A percentile compares a stretch with the other conserved stretches of the same genome.
Conservation (phyloP, 1,140 invertebrate genomes). For the Ruditapes philippinarum region DNA sequence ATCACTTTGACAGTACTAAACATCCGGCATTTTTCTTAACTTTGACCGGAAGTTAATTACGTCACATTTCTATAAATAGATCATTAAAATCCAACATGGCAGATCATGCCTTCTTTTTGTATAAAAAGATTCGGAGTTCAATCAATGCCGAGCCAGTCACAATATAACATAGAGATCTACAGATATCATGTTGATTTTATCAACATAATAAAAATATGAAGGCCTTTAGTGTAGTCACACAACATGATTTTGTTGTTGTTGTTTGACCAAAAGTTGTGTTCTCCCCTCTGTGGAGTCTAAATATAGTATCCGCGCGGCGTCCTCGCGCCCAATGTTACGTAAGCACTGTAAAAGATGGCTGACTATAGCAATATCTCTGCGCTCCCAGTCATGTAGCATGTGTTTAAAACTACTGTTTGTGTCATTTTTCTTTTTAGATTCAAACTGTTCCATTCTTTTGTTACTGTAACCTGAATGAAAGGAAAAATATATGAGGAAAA, state of each 20-base stretch:
- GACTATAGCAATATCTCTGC: constrained; percentile 26
- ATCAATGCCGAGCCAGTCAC: no score
- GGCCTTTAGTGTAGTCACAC: neutral
- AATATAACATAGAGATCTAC: neutral
- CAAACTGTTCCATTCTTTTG: constrained; percentile 71
- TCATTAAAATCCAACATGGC: no score
- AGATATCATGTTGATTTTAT: constrained; percentile 17
- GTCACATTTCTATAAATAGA: no score
- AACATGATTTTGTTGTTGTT: constrained; percentile 13
- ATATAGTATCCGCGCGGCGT: constrained; percentile 51
- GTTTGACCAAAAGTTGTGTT: constrained; percentile 21
- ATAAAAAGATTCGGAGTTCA: no score
- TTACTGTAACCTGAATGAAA: constrained; percentile 73
- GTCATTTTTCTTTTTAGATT: constrained; percentile 63
- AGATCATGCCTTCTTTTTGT: no score
- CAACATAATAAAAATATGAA: neutral
- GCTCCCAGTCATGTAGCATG: constrained; percentile 58
- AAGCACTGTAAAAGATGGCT: constrained; percentile 50
- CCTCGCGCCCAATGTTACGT: constrained; percentile 55
- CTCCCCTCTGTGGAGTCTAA: constrained; percentile 50
- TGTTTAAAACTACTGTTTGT: constrained; percentile 58
- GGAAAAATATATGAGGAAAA: no score
- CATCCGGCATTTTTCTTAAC: no score
- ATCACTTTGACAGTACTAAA: no score
- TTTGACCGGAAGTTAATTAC: no score